Evolutionary conservation across 2,113 vertebrate genomes (phyloP), one percentile per base, ranked within the genome.

Genomic region (Pygoscelis adeliae): DNA sequence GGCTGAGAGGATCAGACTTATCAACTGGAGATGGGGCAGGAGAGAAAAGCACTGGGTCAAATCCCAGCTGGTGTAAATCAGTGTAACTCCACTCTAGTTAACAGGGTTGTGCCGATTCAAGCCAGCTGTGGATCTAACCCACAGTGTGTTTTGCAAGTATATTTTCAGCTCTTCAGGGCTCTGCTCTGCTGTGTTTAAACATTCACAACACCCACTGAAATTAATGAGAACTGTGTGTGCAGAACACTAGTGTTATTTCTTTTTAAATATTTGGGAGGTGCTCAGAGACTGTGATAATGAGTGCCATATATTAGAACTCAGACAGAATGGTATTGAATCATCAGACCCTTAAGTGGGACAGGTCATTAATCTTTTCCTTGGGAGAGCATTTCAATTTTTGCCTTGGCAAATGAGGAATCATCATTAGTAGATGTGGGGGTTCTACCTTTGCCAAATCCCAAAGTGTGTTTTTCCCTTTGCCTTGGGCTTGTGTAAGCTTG

Each of bases 401-500:
- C 89, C 87, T 80, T 87, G 80, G 97, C 91, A 97, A 97, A 97
- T 70, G 62, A 96, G 87, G 56, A 95, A 93, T 79, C 95, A 73
- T 93, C 97, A 95, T 91, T 95, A 96, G 94, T 92, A 91, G 82
- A 96, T 84, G 92, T 72, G 58, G 83, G 93, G 95, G 73, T 58
- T 94, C 74, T 63, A 70, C 42, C 6, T 95, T 94, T 95, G 97
- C 94, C 97, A 97, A 97, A 89, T 93, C 87, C 89, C 95, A 87
- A 95, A 97, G 87, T 93, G 58, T 96, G 88, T 96, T 96, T 97
- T 97, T 93, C 95, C 97, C 96, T 91, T 97, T 97, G 96, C 86
- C 61, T 56, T 94, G 94, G 95, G 94, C 97, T 97, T 98, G 97
- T 98, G 95, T 94, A 96, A 95, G 93, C 97, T 95, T 98, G 97